phyloP scores from a whole-genome alignment of 2,888 invertebrate genomes.

The Lordiphosa andalusiaca region DNA sequence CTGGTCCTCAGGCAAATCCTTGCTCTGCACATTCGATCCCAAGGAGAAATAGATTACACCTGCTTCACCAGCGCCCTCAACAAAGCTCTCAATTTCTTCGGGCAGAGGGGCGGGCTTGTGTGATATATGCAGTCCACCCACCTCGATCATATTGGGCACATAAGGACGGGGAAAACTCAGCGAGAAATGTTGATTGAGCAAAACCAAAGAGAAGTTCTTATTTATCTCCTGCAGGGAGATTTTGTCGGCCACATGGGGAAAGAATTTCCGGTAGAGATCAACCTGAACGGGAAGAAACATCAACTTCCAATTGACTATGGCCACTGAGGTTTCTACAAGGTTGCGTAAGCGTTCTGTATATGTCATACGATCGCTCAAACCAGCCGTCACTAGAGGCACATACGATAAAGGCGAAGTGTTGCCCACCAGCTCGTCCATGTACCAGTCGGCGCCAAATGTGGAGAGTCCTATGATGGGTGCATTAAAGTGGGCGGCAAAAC shows the following conservation, averaged over 20 bases:
- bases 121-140: slow-evolving; percentile 78
- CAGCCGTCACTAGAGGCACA: slow-evolving; percentile 57
- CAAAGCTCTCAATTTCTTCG: slow-evolving; percentile 74
- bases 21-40: slow-evolving; percentile 78
- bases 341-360: slow-evolving; percentile 75
- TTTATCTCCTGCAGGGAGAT: slow-evolving; percentile 50
- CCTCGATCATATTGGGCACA: slow-evolving; percentile 78
- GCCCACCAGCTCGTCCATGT: slow-evolving; percentile 69
- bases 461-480: slow-evolving; percentile 74
- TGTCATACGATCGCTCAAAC: slow-evolving; percentile 77
- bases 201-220: slow-evolving; percentile 69
- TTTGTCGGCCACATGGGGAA: slow-evolving; percentile 47
- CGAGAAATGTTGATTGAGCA: slow-evolving; percentile 78
- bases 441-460: slow-evolving; percentile 67
- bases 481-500: slow-evolving; percentile 69
- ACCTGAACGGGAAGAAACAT: slow-evolving; percentile 58
- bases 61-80: slow-evolving; percentile 77
- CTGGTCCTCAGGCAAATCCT: slow-evolving; percentile 58
- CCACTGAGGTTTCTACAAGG: slow-evolving; percentile 49
- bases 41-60: slow-evolving; percentile 81
- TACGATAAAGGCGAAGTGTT: slow-evolving; percentile 75
- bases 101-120: slow-evolving; percentile 68
- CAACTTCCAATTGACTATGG: slow-evolving; percentile 55
- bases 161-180: slow-evolving; percentile 75
- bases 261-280: slow-evolving; percentile 49